Base-by-base conservation (phyloP, 2,797 vertebrate genomes). In the Melanotaenia maccullochi region DNA sequence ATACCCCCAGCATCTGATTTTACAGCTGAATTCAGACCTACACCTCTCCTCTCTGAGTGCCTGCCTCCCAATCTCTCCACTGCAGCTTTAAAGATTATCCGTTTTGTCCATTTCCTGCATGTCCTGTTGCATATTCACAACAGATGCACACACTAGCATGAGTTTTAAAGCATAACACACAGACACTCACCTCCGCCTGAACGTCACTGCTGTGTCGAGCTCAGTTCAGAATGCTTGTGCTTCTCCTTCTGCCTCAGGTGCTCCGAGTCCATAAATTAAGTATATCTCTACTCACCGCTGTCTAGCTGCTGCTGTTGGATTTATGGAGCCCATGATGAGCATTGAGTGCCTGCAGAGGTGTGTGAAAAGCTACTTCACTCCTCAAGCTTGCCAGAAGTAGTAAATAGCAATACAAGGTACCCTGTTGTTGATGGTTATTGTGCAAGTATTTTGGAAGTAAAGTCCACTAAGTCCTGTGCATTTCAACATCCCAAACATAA, bases 261-360 rank as follows among this genome's bases (percentile, higher is more conserved):
- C 69, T 84, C 67, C 75, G 35, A 70, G 80, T 89, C 81, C 76
- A 88, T 91, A 87, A 90, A 90, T 89, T 78, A 86, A 81, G 67
- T 33, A 33, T 73, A 63, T 76, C 79, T 63, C 68, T 76, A 68
- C 72, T 86, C 73, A 51, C 72, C 58, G 25, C 75, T 78, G 75
- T 69, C 84, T 68, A 9, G 67, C 72, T 79, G 71, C 85, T 65
- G 56, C 62, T 84, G 76, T 62, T 84, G 79, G 83, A 89, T 92
- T 91, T 86, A 92, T 89, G 84, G 79, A 81, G 85, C 76, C 68
- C 62, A 74, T 86, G 82, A 91, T 87, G 81, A 82, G 81, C 77
- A 71, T 11, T 81, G 80, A 90, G 78, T 82, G 79, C 85, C 88
- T 89, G 82, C 76, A 85, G 87, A 78, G 80, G 81, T 86, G 78